These are phyloP conservation scores for Thalassarche chlororhynchos DNA, from an alignment of 2,113 vertebrate genomes.

Conservation along the genomic window DNA sequence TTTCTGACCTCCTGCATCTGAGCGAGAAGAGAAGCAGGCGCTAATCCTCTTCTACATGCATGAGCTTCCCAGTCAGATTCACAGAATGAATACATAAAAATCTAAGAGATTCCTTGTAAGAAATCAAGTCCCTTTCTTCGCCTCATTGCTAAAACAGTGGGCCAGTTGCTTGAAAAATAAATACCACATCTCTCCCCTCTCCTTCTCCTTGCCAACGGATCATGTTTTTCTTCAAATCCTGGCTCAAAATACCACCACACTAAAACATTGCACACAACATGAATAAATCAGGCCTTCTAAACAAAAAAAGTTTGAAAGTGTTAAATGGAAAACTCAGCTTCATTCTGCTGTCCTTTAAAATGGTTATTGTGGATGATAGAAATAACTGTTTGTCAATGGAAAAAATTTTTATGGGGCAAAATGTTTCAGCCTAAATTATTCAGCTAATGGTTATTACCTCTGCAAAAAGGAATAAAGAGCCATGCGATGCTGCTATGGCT, in stretches of 20 bases:
- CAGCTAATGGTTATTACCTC: conserved; percentile 46
- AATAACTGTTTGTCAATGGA: conserved; percentile 35
- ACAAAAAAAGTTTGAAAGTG: background rate
- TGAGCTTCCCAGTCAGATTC: background rate
- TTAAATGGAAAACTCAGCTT: background rate
- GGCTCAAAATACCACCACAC: background rate
- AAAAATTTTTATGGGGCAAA: background rate
- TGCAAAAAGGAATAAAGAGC: background rate
- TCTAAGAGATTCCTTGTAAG: background rate
- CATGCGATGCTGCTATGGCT: background rate
- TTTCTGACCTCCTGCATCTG: background rate
- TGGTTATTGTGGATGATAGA: background rate
- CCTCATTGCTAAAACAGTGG: background rate
- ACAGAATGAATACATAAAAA: background rate
- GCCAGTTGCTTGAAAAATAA: background rate
- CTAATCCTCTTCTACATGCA: background rate
- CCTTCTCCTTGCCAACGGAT: background rate
- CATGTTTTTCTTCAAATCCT: background rate
- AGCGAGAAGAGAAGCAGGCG: background rate
- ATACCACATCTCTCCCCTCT: background rate
- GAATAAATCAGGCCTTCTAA: background rate
- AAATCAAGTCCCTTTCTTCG: background rate
- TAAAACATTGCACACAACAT: background rate
- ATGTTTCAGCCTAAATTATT: conserved; percentile 48
- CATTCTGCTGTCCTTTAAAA: conserved; percentile 7